Base-by-base conservation (phyloP, 2,888 invertebrate genomes). In the Amorpha juglandis region DNA sequence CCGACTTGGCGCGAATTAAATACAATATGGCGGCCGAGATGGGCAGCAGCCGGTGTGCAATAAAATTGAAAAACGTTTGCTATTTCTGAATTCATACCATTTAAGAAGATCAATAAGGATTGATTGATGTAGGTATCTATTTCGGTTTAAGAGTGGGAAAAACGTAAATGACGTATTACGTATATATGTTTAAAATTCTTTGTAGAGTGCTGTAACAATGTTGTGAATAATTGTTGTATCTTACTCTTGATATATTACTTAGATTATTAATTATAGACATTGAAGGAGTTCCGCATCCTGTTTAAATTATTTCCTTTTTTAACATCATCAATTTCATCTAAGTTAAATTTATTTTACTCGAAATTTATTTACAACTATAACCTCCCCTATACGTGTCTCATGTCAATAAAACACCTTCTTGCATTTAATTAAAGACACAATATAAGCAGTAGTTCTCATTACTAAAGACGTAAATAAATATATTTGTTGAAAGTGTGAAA, bases 1-100 rank as follows among this genome's bases (percentile, higher is more conserved):
- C 81, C 86, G 86, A 88, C 88, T 91, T 88, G 88, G 80, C 82
- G 86, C 75, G 88, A 90, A 90, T 91, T 91, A 90, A 90, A 88
- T 85, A 86, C 87, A 89, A 87, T 84, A 88, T 87, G 86, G 86
- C 81, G 82, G 78, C 74, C 65, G 67, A 68, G 72, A 71, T 68
- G 70, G 70, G 72, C 68, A 21, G 19, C 42, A 66, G 63, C 55
- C 52, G 48, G 38, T 45, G 48, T 14, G 64, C 52, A 66, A n/a
- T n/a, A n/a, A n/a, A n/a, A 63, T 66, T 63, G 58, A 62, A 67
- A 69, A 68, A 66, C 38, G 27, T 45, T 63, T 51, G 55, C 7
- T 33, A 35, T 62, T 63, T 53, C 19, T 45, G 33, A 62, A 21
- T 64, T 12, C n/a, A 62, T 47, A 19, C 16, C 7, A 53, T 11